Evolutionary conservation across 2,888 invertebrate species (phyloP), one percentile per base, ranked within the genome.

Genomic region (Dromius quadrimaculatus): DNA sequence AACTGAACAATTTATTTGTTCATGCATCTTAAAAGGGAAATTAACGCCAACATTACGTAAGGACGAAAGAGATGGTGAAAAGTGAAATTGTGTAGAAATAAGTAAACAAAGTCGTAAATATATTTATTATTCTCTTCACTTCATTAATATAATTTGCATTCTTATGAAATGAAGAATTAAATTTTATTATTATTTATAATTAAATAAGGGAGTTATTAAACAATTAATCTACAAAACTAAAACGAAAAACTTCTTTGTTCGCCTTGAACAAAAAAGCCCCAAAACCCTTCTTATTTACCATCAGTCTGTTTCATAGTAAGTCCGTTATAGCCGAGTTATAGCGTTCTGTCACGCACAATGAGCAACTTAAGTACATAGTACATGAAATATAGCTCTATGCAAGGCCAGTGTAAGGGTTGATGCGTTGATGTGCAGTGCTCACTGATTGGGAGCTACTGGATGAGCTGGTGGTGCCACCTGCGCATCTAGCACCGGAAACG

Each of bases 401-500:
- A 41, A 36, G 4, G 36, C 8, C n/a, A 36, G 11, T 36, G 41
- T 5, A 41, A 41, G 41, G 41, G 41, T 36, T 36, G 36, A 36
- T 36, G n/a, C n/a, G n/a, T n/a, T n/a, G n/a, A n/a, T n/a, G n/a
- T n/a, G n/a, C n/a, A n/a, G n/a, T n/a, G 36, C 11, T 36, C 36
- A 11, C 1, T 15, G 28, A 13, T 54, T 54, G 50, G 13, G 28
- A 54, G 28, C 28, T 8, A 23, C 50, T 34, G 59, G 36, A 19
- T n/a, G 59, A 36, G 59, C 34, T 41, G 15, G 63, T 45, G 63
- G 23, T 43, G 64, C 47, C 64, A 64, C 64, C 64, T 64, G 64
- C 64, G 19, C 32, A 19, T 19, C 47, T 47, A 8, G 22, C 22
- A 45, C 64, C 64, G 64, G 64, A 64, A 64, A 34, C 64, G 64